Evolutionary conservation across 2,797 vertebrate genomes (phyloP).

Genomic region (Neostethus bicornis): DNA sequence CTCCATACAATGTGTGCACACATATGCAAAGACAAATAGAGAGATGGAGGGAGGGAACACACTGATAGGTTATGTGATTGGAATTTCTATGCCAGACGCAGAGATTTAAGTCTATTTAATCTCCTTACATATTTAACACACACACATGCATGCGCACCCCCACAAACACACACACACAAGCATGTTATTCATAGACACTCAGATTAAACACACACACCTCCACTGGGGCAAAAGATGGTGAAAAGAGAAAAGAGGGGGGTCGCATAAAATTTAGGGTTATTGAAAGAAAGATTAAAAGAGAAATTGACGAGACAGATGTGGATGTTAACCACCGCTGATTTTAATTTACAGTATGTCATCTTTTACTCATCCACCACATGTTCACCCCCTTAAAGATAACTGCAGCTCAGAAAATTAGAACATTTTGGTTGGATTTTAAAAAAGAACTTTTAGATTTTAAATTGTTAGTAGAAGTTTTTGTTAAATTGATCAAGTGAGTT

Average conservation of each 20-base stretch:
- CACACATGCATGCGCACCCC: slow-evolving; percentile 30
- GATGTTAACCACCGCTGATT: slow-evolving; percentile 32
- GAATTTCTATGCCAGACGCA: slow-evolving; percentile 92
- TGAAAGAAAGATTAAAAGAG: slow-evolving; percentile 51
- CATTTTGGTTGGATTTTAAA: slow-evolving; percentile 15
- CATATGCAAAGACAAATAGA: slow-evolving; percentile 58
- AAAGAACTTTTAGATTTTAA: not conserved
- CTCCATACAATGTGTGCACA: slow-evolving; percentile 56
- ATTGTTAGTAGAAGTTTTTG: not conserved
- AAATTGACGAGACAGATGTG: slow-evolving; percentile 58
- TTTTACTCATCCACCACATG: slow-evolving; percentile 24
- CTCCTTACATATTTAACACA: slow-evolving; percentile 95
- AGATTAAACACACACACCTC: slow-evolving; percentile 68
- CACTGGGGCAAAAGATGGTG: slow-evolving; percentile 38
- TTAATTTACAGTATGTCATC: slow-evolving; percentile 38
- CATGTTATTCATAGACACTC: slow-evolving; percentile 59
- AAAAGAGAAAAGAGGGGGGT: slow-evolving; percentile 21
- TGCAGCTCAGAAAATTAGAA: slow-evolving; percentile 5
- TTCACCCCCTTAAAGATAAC: slow-evolving; percentile 4
- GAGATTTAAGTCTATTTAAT: slow-evolving; percentile 96
- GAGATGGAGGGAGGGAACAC: slow-evolving; percentile 77
- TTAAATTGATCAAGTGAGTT: not conserved
- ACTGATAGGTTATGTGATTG: slow-evolving; percentile 90
- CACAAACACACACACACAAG: slow-evolving; percentile 20
- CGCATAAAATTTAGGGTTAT: slow-evolving; percentile 53